These are phyloP conservation scores for Gryllus longicercus DNA, from an alignment of 2,888 invertebrate genomes.

Conservation along the genomic window DNA sequence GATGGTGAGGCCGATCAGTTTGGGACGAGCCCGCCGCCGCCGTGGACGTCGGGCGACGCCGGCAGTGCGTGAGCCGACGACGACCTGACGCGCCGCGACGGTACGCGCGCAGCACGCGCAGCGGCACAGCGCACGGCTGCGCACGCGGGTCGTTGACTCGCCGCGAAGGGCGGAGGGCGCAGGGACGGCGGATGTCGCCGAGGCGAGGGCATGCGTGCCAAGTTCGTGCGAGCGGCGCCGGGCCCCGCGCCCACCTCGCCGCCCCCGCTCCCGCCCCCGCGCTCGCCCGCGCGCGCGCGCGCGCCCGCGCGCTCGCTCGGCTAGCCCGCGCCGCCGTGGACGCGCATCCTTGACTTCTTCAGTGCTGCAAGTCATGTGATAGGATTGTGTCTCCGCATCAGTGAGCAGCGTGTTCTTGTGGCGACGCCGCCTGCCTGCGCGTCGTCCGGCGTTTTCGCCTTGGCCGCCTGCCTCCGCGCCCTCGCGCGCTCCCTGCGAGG, in stretches of 20 bases:
- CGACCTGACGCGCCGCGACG: background rate
- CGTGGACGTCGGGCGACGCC: background rate
- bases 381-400: background rate
- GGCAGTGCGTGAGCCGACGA: background rate
- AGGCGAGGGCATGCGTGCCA: background rate
- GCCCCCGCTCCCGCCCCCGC: background rate
- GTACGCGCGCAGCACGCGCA: background rate
- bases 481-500: no score
- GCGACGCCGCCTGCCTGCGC: no score
- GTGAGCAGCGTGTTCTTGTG: background rate
- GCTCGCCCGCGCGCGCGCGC: no score
- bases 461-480: no score
- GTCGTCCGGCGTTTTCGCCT: no score
- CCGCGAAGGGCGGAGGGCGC: background rate
- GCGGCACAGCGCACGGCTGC: no score
- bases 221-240: background rate
- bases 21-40: background rate
- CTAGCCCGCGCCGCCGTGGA: no score
- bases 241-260: background rate
- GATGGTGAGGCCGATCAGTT: slow-evolving; percentile 1
- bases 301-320: no score
- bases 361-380: background rate
- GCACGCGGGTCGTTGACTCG: no score
- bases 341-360: background rate
- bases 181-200: background rate